phyloP scores from a whole-genome alignment of 2,113 vertebrate genomes.

The Fregetta grallaria region DNA sequence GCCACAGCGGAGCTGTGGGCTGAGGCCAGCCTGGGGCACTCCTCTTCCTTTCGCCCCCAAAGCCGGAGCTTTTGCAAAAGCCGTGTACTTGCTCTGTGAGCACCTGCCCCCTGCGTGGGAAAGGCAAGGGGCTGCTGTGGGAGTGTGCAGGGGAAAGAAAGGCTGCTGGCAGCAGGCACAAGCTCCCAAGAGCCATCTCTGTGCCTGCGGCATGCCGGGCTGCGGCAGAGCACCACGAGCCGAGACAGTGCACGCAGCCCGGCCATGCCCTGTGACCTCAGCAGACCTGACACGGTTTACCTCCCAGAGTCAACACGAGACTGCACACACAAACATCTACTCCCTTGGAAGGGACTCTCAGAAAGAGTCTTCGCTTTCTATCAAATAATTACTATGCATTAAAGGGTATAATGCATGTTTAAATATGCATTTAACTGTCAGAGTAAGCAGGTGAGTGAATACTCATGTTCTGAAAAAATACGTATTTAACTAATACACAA shows the following conservation, averaged over 20 bases:
- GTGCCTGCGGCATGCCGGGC: fast-evolving
- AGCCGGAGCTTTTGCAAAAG: no score
- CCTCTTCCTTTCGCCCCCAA: no score
- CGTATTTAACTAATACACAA: slow-evolving; percentile 66
- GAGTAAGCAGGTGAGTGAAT: slow-evolving; percentile 63
- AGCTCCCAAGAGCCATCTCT: fast-evolving
- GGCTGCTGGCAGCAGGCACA: no score
- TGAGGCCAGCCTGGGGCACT: not conserved
- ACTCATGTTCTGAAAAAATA: slow-evolving; percentile 50
- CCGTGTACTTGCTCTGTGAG: fast-evolving
- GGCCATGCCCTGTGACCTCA: fast-evolving
- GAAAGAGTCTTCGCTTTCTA: not conserved
- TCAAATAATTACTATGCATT: slow-evolving; percentile 21
- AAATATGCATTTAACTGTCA: slow-evolving; percentile 40
- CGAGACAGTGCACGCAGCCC: fast-evolving
- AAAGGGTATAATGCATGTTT: slow-evolving; percentile 31
- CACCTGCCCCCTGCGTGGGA: fast-evolving
- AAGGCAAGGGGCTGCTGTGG: fast-evolving
- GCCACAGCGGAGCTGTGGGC: fast-evolving
- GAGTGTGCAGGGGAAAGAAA: no score
- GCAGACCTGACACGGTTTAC: not conserved
- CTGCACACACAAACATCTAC: not conserved
- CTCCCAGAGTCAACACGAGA: not conserved
- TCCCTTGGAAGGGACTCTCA: not conserved
- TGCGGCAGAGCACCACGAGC: fast-evolving